Conservation (phyloP, 2,888 invertebrate species). For the Nephrotoma flavescens region DNA sequence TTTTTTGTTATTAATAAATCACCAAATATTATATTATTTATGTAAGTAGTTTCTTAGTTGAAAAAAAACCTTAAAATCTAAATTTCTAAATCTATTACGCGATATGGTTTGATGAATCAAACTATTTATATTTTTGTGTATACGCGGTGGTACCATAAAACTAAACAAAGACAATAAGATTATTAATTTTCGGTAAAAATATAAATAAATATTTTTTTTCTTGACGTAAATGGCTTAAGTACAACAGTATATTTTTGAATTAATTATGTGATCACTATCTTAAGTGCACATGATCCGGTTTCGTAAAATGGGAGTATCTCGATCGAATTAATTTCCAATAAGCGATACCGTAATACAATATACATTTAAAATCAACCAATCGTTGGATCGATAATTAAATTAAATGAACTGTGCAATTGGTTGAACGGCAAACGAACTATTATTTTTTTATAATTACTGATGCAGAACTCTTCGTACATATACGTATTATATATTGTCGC, state of each 20-base stretch:
- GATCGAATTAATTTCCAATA: not conserved
- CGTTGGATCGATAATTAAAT: not conserved
- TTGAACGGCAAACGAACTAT: not conserved
- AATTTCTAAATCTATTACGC: not conserved
- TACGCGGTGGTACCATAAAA: not conserved
- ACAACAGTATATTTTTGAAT: not conserved
- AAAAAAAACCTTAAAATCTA: not conserved
- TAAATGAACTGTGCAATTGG: not conserved
- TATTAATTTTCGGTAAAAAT: not conserved
- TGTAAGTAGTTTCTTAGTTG: not conserved
- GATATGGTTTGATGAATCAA: not conserved
- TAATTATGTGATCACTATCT: not conserved
- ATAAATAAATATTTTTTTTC: not conserved
- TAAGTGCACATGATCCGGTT: not conserved
- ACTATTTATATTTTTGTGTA: not conserved
- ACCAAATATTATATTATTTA: not conserved
- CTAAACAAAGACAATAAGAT: not conserved
- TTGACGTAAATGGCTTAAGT: not conserved
- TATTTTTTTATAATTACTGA: not conserved
- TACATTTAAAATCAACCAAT: not conserved
- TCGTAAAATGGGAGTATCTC: not conserved
- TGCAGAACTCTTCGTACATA: not conserved
- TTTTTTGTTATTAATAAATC: not conserved
- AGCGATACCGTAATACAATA: not conserved
- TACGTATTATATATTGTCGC: not conserved